Evolutionary conservation across 1,140 invertebrate genomes (phyloP), one percentile per base, ranked within the genome.

Genomic region (Orius insidiosus): DNA sequence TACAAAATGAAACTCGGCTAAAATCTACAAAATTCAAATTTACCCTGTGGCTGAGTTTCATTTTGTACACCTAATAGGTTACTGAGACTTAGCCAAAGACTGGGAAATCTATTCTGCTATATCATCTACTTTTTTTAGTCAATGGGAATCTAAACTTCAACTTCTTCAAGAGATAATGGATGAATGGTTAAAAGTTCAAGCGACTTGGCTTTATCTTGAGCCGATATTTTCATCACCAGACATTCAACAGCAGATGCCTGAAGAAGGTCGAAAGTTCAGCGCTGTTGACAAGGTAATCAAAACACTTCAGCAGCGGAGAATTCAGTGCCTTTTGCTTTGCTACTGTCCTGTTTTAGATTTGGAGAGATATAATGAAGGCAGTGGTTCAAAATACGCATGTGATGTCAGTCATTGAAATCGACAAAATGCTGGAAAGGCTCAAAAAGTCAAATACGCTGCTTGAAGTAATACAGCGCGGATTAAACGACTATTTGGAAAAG

Each of bases 141-240:
- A 73, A 51, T 88, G 85, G 85, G 84, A 88, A 64, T 65, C 67
- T 0, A 85, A 80, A 55, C 59, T 90, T 1, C 68, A 79, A 48
- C 57, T 84, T 1, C 60, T 88, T 1, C 82, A 88, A 71, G 89
- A 94, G 59, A 92, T 96, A 54, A 65, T 98, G 52, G 92, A 97
- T 61, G 85, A 93, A 58, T 97, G 92, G 90, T 60, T 96, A 5
- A 87, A 88, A 59, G 92, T 98, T 11, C 92, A 98, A 65, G 73
- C 80, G 1, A 94, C 87, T 1, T 98, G 93, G 92, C 82, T 95
- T 68, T 96, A 97, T 62, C 67, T 98, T 52, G 93, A 98, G 60
- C 93, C 94, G 1, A 95, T 98, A 54, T 97, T 98, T 63, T 85
- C 85, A 3, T 95, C 89, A 13, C 92, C 92, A 2, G 94, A 98